Evolutionary conservation across 1,140 invertebrate genomes (phyloP), one percentile per base, ranked within the genome.

Genomic region (Melitaea cinxia): DNA sequence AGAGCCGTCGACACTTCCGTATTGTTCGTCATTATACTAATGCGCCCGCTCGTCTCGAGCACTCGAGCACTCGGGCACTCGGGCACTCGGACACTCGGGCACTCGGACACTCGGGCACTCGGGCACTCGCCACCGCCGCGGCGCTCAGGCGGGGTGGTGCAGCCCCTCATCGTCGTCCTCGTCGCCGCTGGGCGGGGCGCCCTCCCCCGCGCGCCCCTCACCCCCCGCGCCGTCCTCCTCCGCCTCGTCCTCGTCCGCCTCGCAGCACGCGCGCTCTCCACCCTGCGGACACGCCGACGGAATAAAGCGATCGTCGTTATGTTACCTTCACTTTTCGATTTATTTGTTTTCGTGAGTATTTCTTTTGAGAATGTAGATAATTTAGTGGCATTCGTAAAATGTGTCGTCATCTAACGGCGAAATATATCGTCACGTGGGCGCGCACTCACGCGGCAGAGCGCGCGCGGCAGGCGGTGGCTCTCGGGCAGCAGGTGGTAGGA

Each of bases 401-500:
- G n/a, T n/a, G n/a, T n/a, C n/a, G n/a, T n/a, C n/a, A n/a, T n/a
- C n/a, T n/a, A n/a, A n/a, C n/a, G n/a, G n/a, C n/a, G n/a, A n/a
- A n/a, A n/a, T n/a, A n/a, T n/a, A n/a, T n/a, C n/a, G n/a, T n/a
- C n/a, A n/a, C n/a, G n/a, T n/a, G n/a, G 6, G 24, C 24, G 33
- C 14, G 12, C 14, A 39, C 37, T 39, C 24, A 26, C 53, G 54
- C 33, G 23, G 47, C 15, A 50, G 45, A 58, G 33, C 15, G 54
- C 28, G 19, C 24, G 33, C 33, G 35, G 24, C 50, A 21, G 26
- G 42, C 35, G 53, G 47, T 72, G 76, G 66, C 69, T 73, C 69
- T 75, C 74, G 14, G 77, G 72, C 70, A 73, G 62, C 65, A 65
- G 60, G 53, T 70, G 63, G 70, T 62, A 72, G 39, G 70, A 66